phyloP scores from a whole-genome alignment of 2,113 vertebrate species.

The Puma concolor region DNA sequence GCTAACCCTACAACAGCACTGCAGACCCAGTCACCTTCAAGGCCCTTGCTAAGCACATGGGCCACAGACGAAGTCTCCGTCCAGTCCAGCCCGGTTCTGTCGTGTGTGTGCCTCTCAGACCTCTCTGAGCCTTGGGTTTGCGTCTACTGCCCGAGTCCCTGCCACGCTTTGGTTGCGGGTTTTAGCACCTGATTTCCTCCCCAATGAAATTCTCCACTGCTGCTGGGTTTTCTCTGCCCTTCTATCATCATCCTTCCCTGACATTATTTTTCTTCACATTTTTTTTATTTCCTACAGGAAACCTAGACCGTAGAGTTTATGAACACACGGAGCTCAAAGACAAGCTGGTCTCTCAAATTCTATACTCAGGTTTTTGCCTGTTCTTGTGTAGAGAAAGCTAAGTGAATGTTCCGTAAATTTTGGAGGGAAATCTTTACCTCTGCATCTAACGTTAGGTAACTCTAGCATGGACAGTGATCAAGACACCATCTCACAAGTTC shows the following conservation, averaged over 20 bases:
- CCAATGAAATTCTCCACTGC: no score
- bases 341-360: not conserved
- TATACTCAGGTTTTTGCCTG: no score
- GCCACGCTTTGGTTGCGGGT: rapidly evolving
- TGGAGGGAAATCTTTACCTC: not conserved
- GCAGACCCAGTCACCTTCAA: rapidly evolving
- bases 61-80: rapidly evolving
- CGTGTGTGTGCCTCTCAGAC: not conserved
- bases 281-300: not conserved
- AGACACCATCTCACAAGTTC: rapidly evolving
- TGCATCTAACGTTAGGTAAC: rapidly evolving
- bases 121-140: no score
- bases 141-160: rapidly evolving
- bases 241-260: no score
- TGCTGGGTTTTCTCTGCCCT: not conserved
- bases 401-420: not conserved
- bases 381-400: not conserved
- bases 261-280: rapidly evolving
- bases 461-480: rapidly evolving
- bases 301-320: not conserved
- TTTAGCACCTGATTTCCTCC: not conserved
- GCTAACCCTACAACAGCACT: rapidly evolving
- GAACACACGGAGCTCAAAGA: not conserved
- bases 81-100: rapidly evolving
- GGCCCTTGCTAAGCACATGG: rapidly evolving